phyloP scores from a whole-genome alignment of 2,888 invertebrate genomes.

The Cephus pygmeus region DNA sequence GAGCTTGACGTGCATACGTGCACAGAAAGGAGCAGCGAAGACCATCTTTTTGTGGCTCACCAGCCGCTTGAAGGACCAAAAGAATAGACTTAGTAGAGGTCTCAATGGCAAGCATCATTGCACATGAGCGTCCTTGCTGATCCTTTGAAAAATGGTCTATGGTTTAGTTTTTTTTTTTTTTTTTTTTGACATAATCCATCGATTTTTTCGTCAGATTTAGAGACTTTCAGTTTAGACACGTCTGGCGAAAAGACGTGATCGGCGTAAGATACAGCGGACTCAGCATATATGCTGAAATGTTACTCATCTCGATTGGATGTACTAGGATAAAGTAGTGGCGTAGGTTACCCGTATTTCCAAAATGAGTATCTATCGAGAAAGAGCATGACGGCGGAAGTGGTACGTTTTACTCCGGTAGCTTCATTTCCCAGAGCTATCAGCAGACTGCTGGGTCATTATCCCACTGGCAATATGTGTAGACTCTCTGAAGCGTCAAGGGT shows the following conservation, averaged over 20 bases:
- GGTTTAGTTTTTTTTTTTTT: not conserved
- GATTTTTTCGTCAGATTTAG: not conserved
- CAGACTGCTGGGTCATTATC: not conserved
- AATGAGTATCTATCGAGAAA: not conserved
- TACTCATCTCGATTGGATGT: conserved; percentile 29
- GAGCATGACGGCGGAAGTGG: not conserved
- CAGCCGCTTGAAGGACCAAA: not conserved
- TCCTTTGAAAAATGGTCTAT: not conserved
- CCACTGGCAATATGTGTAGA: not conserved
- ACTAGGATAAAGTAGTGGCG: conserved; percentile 15
- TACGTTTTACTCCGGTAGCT: not conserved
- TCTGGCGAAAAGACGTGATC: not conserved
- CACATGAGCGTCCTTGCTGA: not conserved
- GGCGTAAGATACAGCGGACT: not conserved
- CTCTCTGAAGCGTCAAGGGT: not conserved
- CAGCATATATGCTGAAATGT: not conserved
- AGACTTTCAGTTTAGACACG: not conserved
- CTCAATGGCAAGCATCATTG: not conserved
- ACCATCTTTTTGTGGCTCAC: not conserved
- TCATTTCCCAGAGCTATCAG: not conserved
- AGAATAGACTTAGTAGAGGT: not conserved
- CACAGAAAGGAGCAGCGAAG: not conserved
- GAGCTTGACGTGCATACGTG: not conserved
- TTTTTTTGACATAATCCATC: not conserved
- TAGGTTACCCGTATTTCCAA: not conserved